Evolutionary conservation across 2,888 invertebrate species (phyloP).

Genomic region (Pollenia amentaria): DNA sequence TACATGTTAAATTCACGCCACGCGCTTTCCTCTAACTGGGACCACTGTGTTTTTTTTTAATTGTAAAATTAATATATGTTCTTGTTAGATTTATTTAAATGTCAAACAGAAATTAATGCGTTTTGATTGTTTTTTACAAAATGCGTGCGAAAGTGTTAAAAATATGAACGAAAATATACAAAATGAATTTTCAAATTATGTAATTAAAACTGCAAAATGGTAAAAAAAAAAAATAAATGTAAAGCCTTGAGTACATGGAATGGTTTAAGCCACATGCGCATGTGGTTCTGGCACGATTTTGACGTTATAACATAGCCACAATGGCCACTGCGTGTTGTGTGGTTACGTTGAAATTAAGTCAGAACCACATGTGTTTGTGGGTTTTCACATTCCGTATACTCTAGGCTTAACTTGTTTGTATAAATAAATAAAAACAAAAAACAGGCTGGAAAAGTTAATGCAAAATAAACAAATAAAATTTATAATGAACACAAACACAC

Average conservation of each 20-base stretch:
- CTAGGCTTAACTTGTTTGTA: too few species aligned
- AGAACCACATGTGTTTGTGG: too few species aligned
- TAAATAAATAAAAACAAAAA: constrained; percentile 23
- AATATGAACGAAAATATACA: constrained; percentile 48
- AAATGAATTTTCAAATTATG: constrained; percentile 35
- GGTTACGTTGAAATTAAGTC: too few species aligned
- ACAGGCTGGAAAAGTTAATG: constrained; percentile 53
- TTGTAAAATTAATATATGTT: not conserved
- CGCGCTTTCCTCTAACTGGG: too few species aligned
- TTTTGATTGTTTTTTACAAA: constrained; percentile 9
- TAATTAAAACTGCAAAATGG: constrained; percentile 38
- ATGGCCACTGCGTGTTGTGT: too few species aligned
- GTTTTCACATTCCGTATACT: too few species aligned
- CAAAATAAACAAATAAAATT: constrained; percentile 21
- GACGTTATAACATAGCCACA: too few species aligned
- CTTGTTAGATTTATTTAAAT: not conserved
- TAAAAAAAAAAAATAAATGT: not conserved
- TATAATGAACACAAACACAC: constrained; percentile 29
- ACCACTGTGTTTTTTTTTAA: not conserved
- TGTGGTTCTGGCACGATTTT: too few species aligned
- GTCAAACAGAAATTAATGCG: constrained; percentile 21
- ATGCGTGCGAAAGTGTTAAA: constrained; percentile 59
- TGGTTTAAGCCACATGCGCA: too few species aligned
- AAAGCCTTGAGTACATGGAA: too few species aligned
- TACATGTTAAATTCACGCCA: too few species aligned